These are phyloP conservation scores for Mechanitis mazaeus DNA, from an alignment of 2,888 invertebrate genomes.

Conservation along the genomic window DNA sequence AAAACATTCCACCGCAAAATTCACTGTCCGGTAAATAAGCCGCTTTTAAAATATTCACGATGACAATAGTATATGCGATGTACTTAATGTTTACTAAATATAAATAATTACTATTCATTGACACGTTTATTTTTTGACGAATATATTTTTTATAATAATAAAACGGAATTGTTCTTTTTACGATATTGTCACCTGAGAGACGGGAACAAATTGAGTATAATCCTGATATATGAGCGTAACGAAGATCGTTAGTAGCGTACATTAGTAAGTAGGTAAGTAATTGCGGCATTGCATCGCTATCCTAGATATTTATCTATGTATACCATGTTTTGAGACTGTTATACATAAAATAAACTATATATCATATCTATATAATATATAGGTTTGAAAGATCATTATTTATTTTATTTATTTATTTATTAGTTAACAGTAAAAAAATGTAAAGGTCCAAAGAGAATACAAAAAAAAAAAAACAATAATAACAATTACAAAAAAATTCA, in stretches of 20 bases:
- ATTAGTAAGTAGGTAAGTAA: not conserved
- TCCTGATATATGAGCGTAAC: not conserved
- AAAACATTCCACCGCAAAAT: slow-evolving; percentile 58
- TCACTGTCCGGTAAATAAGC: slow-evolving; percentile 53
- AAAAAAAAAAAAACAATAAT: too few relatives aligned
- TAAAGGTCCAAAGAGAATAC: too few relatives aligned
- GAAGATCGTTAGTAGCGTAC: slow-evolving; percentile 1
- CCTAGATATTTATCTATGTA: too few relatives aligned
- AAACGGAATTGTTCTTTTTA: not conserved
- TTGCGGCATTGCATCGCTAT: not conserved
- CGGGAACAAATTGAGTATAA: not conserved
- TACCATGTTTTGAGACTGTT: too few relatives aligned
- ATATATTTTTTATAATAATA: not conserved
- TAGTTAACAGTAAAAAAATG: too few relatives aligned
- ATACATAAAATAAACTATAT: too few relatives aligned
- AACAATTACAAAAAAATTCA: too few relatives aligned
- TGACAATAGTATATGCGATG: not conserved
- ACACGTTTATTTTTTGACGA: too few relatives aligned
- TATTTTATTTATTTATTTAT: too few relatives aligned
- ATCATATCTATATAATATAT: too few relatives aligned
- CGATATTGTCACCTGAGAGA: slow-evolving; percentile 4
- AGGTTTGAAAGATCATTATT: too few relatives aligned
- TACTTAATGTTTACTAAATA: not conserved
- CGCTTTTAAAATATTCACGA: slow-evolving; percentile 46
- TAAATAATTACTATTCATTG: not conserved